Base-by-base conservation (phyloP, 2,888 invertebrate genomes). In the Nomada ruficornis region DNA sequence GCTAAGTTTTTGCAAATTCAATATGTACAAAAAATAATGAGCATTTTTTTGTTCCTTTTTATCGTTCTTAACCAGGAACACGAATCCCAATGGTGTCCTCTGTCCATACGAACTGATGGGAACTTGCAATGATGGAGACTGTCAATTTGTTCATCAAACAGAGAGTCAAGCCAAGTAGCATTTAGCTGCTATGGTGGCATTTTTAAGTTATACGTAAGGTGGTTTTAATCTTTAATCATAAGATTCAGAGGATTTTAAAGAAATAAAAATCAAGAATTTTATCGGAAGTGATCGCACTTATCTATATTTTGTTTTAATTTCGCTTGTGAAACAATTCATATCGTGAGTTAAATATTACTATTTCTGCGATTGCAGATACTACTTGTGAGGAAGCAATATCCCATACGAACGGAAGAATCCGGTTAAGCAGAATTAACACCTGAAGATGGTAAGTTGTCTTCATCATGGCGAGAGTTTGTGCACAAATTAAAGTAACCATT, bases 21-120 rank as follows among this genome's bases (percentile, higher is more conserved):
- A 64, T 20, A 62, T 47, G 54, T 75, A 68, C 69, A 69, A 77
- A 85, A 36, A 83, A 52, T 82, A 52, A 80, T 82, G 77, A 87
- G 82, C 70, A 86, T 82, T 71, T 90, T 84, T 65, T 84, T 83
- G 86, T 86, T 84, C 86, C 82, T 87, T 89, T 82, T 81, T 84
- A 74, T 86, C 85, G 55, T 80, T 82, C 71, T 86, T 86, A 77
- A 83, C 82, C 85, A 93, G 93, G 90, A 92, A 88, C 83, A 82
- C 88, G 77, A 90, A 92, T 82, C 90, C 91, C 50, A 88, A 93
- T 86, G 93, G 93, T 84, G 90, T 94, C 76, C 91, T 94, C 65
- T 94, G 94, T 81, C 94, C 94, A 4, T 94, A 89, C 83, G 93
- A 93, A 84, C 89, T 94, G 77, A 93, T 91, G 92, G 94, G 94